A percentile compares a stretch with the other conserved stretches of the same genome.
Conservation (phyloP, 2,888 invertebrate species). For the Parnassius orleans region DNA sequence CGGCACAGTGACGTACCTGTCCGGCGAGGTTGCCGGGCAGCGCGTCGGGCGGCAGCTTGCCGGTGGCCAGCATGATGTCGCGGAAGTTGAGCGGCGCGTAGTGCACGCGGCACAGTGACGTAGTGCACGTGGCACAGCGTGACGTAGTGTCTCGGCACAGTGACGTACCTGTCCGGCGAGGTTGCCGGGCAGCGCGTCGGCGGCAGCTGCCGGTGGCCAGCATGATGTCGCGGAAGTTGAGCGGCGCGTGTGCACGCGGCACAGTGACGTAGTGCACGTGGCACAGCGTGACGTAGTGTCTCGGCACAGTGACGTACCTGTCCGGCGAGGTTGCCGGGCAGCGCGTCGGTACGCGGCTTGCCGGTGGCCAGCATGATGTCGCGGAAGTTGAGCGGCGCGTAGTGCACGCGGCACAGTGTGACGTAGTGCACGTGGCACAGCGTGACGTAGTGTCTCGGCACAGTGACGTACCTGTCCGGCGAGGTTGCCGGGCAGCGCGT, state of each 20-base stretch:
- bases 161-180: slow-evolving; percentile 60
- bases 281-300: no score
- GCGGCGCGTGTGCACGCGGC: slow-evolving; percentile 94
- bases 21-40: slow-evolving; percentile 93
- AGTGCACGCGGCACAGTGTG: slow-evolving; percentile 97
- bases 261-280: slow-evolving; percentile 82
- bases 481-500: slow-evolving; percentile 95
- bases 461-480: slow-evolving; percentile 81
- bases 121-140: slow-evolving; percentile 98
- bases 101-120: slow-evolving; percentile 95
- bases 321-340: slow-evolving; percentile 93
- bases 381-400: slow-evolving; percentile 97
- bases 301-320: slow-evolving; percentile 51
- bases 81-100: slow-evolving; percentile 98
- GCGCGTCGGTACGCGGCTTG: slow-evolving; percentile 96
- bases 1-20: slow-evolving; percentile 51
- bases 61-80: slow-evolving; percentile 98
- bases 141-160: slow-evolving; percentile 86
- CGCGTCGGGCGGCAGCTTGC: slow-evolving; percentile 98
- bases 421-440: slow-evolving; percentile 60
- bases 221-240: slow-evolving; percentile 99
- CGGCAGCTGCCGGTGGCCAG: slow-evolving; percentile 90
- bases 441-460: no score
- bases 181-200: slow-evolving; percentile 32
- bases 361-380: slow-evolving; percentile 99